Evolutionary conservation across 2,888 invertebrate genomes (phyloP).

Genomic region (Meteorus cinctellus): DNA sequence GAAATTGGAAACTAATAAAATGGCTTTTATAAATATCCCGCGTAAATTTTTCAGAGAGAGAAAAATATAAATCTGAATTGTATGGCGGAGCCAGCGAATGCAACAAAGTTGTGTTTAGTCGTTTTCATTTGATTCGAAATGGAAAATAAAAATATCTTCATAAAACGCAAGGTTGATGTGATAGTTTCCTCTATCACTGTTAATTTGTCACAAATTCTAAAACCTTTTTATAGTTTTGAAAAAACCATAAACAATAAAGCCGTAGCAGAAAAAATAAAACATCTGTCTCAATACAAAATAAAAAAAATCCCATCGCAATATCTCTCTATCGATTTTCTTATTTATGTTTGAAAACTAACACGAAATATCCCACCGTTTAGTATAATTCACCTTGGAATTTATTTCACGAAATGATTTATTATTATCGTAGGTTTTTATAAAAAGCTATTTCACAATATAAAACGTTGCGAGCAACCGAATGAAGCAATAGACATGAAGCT

Average conservation of each 20-base stretch:
- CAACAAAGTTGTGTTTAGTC: too few species aligned
- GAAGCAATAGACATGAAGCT: conserved; percentile 27
- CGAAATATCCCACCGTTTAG: not conserved
- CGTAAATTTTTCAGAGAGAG: too few species aligned
- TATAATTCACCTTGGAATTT: not conserved
- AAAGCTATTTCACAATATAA: conserved; percentile 63
- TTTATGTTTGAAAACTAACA: not conserved
- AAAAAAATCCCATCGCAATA: not conserved
- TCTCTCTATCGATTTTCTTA: not conserved
- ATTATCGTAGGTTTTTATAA: conserved; percentile 50
- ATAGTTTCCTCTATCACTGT: too few species aligned
- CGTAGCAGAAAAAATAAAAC: conserved; percentile 8
- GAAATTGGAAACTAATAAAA: too few species aligned
- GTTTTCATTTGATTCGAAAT: too few species aligned
- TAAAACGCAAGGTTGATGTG: too few species aligned
- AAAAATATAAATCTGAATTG: too few species aligned
- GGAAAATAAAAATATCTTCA: not conserved
- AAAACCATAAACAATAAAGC: conserved; percentile 1
- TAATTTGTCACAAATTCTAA: too few species aligned
- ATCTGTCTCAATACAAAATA: too few species aligned
- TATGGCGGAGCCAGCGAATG: too few species aligned
- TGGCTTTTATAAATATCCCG: too few species aligned
- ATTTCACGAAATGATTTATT: not conserved
- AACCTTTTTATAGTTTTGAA: too few species aligned
- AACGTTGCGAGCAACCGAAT: conserved; percentile 54